Evolutionary conservation across 2,888 invertebrate genomes (phyloP).

Genomic region (Zaprionus obscuricornis): DNA sequence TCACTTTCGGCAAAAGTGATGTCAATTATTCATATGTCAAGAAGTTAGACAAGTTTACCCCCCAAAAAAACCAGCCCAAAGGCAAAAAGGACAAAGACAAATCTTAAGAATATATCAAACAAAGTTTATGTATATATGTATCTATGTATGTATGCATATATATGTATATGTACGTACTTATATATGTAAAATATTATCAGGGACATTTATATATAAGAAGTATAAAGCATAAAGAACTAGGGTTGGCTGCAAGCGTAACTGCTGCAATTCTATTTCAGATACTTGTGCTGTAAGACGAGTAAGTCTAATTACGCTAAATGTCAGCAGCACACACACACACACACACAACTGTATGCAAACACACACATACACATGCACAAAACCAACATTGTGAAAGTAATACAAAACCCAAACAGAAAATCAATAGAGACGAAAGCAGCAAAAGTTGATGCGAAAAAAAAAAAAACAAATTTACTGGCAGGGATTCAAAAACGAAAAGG

Average conservation of each 20-base stretch:
- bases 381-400: conserved; percentile 36
- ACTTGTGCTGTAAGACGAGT: conserved; percentile 50
- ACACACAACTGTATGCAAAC: too few relatives aligned
- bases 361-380: conserved; percentile 10
- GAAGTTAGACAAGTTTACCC: conserved; percentile 22
- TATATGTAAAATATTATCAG: too few relatives aligned
- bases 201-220: too few relatives aligned
- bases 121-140: conserved; percentile 11
- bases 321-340: conserved; percentile 33
- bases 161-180: background rate
- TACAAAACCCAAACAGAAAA: conserved; percentile 53
- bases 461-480: conserved; percentile 35
- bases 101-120: background rate
- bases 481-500: conserved; percentile 21
- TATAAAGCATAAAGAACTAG: too few relatives aligned
- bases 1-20: conserved; percentile 41
- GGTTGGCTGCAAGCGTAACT: conserved; percentile 7
- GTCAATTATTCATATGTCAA: conserved; percentile 57
- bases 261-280: conserved; percentile 52
- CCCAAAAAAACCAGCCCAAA: conserved; percentile 16
- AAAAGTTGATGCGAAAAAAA: conserved; percentile 34
- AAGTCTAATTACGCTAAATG: conserved; percentile 62
- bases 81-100: conserved; percentile 16
- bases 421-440: conserved; percentile 58
- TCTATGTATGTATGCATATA: background rate